A percentile compares a stretch with the other conserved stretches of the same genome.
These are phyloP conservation scores for Drosophila sordidula DNA, from an alignment of 2,888 invertebrate genomes.

Conservation along the genomic window DNA sequence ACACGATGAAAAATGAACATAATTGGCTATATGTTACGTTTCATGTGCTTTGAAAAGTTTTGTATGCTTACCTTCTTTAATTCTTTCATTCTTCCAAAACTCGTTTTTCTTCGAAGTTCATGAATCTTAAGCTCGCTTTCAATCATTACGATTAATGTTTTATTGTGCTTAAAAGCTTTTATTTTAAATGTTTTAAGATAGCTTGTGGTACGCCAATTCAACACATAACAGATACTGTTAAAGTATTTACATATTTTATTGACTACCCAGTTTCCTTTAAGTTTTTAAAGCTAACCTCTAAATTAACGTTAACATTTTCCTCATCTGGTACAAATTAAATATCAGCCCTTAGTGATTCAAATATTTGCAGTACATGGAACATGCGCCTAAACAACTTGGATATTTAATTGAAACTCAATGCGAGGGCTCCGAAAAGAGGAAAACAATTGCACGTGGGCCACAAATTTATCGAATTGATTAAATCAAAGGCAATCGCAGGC, in stretches of 20 bases:
- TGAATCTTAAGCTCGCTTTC: no score
- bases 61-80: no score
- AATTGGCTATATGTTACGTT: neutral
- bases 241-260: neutral
- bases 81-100: no score
- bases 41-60: neutral
- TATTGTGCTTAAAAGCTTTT: neutral
- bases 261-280: neutral
- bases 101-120: no score
- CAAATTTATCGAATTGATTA: slow-evolving; percentile 71
- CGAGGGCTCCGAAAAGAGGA: slow-evolving; percentile 15
- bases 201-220: no score
- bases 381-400: slow-evolving; percentile 16
- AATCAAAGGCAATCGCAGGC: slow-evolving; percentile 60
- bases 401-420: slow-evolving; percentile 58
- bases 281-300: neutral
- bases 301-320: neutral
- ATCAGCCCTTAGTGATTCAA: slow-evolving; percentile 2
- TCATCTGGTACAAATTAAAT: neutral
- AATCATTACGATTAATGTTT: no score
- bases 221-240: no score
- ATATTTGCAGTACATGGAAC: slow-evolving; percentile 23
- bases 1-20: no score
- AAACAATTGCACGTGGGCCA: slow-evolving; percentile 70
- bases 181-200: neutral